Evolutionary conservation across 2,113 vertebrate species (phyloP).

Genomic region (Syngnathus floridae): DNA sequence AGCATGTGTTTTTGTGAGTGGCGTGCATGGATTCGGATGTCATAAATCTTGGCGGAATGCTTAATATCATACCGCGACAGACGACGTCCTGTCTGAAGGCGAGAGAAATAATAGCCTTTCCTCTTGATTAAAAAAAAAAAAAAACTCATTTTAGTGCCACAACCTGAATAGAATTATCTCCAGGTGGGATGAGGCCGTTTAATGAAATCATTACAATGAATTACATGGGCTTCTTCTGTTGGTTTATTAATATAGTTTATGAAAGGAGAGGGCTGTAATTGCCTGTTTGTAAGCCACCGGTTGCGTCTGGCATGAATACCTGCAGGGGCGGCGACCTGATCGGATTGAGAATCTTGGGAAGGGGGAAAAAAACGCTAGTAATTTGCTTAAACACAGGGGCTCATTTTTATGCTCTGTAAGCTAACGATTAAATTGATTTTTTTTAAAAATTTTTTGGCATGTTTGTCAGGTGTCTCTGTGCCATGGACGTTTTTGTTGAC

Average conservation of each 20-base stretch:
- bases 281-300: conserved; percentile 64
- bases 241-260: conserved; percentile 63
- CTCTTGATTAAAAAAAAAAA: conserved; percentile 70
- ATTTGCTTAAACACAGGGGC: conserved; percentile 51
- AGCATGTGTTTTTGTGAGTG: conserved; percentile 16
- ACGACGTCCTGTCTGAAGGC: conserved; percentile 61
- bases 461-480: too few relatives aligned
- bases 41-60: conserved; percentile 58
- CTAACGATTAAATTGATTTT: conserved; percentile 41
- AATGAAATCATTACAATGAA: conserved; percentile 74
- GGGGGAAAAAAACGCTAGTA: conserved; percentile 5
- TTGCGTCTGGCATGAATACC: conserved; percentile 68
- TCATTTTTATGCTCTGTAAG: conserved; percentile 62
- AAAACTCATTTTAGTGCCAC: conserved; percentile 73
- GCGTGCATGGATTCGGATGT: conserved; percentile 33
- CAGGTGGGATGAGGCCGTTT: conserved; percentile 74
- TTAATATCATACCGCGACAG: conserved; percentile 52
- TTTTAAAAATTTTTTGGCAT: too few relatives aligned
- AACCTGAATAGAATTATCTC: conserved; percentile 75
- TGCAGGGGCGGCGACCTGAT: conserved; percentile 63
- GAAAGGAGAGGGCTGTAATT: conserved; percentile 51
- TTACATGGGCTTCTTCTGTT: conserved; percentile 61
- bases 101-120: conserved; percentile 68
- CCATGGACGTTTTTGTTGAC: too few relatives aligned
- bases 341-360: conserved; percentile 69